Evolutionary conservation across 2,113 vertebrate species (phyloP), one percentile per base, ranked within the genome.

Genomic region (Thomomys bottae): DNA sequence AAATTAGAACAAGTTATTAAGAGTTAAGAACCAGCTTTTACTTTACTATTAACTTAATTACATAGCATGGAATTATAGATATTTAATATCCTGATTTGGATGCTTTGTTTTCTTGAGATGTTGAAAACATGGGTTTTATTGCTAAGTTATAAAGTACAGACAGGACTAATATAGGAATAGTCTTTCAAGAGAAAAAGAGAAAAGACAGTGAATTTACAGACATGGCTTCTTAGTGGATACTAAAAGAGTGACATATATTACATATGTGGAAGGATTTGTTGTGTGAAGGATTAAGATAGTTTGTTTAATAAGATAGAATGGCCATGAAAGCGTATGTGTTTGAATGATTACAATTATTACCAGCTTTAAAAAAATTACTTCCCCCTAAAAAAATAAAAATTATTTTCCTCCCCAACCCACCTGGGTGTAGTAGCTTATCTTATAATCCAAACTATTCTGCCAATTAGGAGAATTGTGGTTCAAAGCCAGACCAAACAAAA

Each of bases 31-130:
- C 79, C n/a, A 77, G 8, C 68, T 83, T 83, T 92, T 61, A 59
- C 30, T 85, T n/a, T 91, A 68, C 68, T 90, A 57, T 79, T 87
- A 63, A 77, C 73, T 67, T 91, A 32, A 59, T 80, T 84, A 4
- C 6, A n/a, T 67, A 79, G 18, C 40, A 42, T 67, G 59, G 86
- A 68, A 61, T 2, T 71, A 23, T 15, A 30, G 26, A 32, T 82
- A 18, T 28, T 87, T 81, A 71, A 49, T 64, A 68, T 82, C 72
- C 57, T 76, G 76, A 87, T 6, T 76, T 88, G 54, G 11, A 67
- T 76, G 2, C 23, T 36, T 40, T 88, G 11, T 71, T 84, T 83
- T 23, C 24, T 68, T 90, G 38, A 49, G 20, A 61, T 80, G 36
- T 32, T 70, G 36, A 59, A 93, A 93, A 70, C 49, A 34, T 86